Base-by-base conservation (phyloP, 1,140 invertebrate species). In the Lordiphosa mommai region DNA sequence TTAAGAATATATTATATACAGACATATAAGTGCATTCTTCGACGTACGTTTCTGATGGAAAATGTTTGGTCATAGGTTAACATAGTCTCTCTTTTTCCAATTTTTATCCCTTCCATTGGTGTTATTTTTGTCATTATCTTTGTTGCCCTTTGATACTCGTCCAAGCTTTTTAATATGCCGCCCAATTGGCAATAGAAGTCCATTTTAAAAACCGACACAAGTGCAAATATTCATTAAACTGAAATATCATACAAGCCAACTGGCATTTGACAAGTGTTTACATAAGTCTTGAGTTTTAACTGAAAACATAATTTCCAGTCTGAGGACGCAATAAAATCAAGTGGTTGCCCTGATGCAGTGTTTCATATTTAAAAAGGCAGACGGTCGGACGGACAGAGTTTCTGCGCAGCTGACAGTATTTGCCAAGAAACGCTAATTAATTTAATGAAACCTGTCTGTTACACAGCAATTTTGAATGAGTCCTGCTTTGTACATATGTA, bases 361-460 rank as follows among this genome's bases (percentile, higher is more conserved):
- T 30, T 52, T 40, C 56, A 5, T 36, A 40, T 40, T n/a, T 20
- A 23, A 40, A 40, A 40, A 36, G 34, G 14, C 33, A 16, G 33
- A 10, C 14, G 4, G 8, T 13, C 12, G 37, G 10, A 20, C 12
- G 12, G 32, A 38, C 44, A 61, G 57, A 50, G 44, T 27, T 61
- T n/a, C 36, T 32, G 8, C 23, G 55, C 60, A 63, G 58, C 60
- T 63, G 60, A 20, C 58, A 63, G 60, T 63, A 63, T 63, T 63
- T 63, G 60, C 60, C 1, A 63, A 23, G 58, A 36, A 51, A 63
- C 49, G 59, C 60, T 63, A 63, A 63, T 63, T 63, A 63, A 63
- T 63, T 43, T 63, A 63, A 63, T 63, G 60, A 63, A 63, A 63
- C 59, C 60, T 63, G 58, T 63, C 59, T 61, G 60, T 52, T 52